These are phyloP conservation scores for Guaruba guarouba DNA, from an alignment of 2,113 vertebrate species.

Conservation along the genomic window DNA sequence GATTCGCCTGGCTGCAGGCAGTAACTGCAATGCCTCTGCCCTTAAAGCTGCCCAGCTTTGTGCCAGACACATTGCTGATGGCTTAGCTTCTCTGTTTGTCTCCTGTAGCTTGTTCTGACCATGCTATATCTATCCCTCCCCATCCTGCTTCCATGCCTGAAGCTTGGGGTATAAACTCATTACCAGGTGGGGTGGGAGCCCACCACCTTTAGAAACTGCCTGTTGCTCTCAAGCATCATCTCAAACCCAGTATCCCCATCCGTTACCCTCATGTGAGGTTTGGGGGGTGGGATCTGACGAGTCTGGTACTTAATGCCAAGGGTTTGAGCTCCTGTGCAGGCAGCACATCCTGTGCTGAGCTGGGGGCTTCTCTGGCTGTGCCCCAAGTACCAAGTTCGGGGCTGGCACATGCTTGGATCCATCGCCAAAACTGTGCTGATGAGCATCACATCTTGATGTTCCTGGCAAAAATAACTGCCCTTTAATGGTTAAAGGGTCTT, in stretches of 20 bases:
- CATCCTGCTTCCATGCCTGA: not conserved
- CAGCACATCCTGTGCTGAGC: fast-evolving
- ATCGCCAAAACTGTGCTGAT: not conserved
- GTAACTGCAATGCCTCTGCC: not conserved
- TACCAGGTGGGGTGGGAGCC: not conserved
- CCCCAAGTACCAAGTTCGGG: not conserved
- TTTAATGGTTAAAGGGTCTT: not conserved
- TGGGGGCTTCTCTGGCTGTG: not conserved
- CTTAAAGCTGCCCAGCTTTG: not conserved
- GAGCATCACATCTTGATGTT: not conserved
- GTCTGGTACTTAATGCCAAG: not conserved
- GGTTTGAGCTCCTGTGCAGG: not conserved
- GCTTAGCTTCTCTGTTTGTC: not conserved
- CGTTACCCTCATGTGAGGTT: not conserved
- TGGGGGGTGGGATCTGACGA: no score
- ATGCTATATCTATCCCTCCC: not conserved
- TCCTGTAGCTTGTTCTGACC: not conserved
- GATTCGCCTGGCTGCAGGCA: not conserved
- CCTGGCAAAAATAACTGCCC: not conserved
- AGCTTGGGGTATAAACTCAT: fast-evolving
- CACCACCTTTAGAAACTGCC: fast-evolving
- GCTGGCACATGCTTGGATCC: not conserved
- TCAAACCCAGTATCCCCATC: fast-evolving
- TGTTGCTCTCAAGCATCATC: no score
- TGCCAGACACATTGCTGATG: not conserved